Percentiles rank a stretch among this genome's conserved stretches.
Evolutionary conservation across 2,113 vertebrate species (phyloP).

Genomic region (Ptychochromis oligacanthus): DNA sequence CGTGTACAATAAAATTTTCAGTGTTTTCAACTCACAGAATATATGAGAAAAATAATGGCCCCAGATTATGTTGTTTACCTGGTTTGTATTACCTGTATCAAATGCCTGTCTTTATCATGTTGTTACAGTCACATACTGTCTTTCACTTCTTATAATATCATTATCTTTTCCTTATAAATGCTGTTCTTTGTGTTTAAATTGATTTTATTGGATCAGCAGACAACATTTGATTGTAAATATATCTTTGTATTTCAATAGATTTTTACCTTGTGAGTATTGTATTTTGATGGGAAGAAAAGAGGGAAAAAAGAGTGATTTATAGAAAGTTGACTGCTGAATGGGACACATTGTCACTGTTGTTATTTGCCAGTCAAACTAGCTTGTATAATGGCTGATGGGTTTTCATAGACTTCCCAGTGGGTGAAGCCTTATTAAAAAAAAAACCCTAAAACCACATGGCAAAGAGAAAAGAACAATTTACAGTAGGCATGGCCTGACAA

Average conservation of each 20-base stretch:
- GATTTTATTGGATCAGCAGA: not conserved
- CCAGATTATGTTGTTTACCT: constrained; percentile 18
- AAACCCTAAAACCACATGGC: constrained; percentile 39
- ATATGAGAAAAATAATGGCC: not conserved
- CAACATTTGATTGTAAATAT: not conserved
- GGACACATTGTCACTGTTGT: constrained; percentile 37
- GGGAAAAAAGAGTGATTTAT: not conserved
- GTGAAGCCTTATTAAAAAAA: constrained; percentile 53
- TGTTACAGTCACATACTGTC: not conserved
- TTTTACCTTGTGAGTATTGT: not conserved
- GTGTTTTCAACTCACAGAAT: not conserved
- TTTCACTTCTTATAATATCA: not conserved
- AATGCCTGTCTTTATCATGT: constrained; percentile 2
- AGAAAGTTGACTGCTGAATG: constrained; percentile 5
- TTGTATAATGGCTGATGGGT: constrained; percentile 66
- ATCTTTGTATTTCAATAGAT: not conserved
- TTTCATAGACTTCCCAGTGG: constrained; percentile 61
- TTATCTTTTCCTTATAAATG: constrained; percentile 3
- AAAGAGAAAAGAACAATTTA: constrained; percentile 28
- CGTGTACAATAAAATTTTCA: constrained; percentile 12
- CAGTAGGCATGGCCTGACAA: constrained; percentile 10
- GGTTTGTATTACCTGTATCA: not conserved
- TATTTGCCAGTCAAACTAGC: constrained; percentile 51
- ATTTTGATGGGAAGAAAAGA: not conserved
- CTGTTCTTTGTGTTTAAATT: not conserved